A percentile compares a stretch with the other conserved stretches of the same genome.
Evolutionary conservation across 2,113 vertebrate species (phyloP).

Genomic region (Picathartes gymnocephalus): DNA sequence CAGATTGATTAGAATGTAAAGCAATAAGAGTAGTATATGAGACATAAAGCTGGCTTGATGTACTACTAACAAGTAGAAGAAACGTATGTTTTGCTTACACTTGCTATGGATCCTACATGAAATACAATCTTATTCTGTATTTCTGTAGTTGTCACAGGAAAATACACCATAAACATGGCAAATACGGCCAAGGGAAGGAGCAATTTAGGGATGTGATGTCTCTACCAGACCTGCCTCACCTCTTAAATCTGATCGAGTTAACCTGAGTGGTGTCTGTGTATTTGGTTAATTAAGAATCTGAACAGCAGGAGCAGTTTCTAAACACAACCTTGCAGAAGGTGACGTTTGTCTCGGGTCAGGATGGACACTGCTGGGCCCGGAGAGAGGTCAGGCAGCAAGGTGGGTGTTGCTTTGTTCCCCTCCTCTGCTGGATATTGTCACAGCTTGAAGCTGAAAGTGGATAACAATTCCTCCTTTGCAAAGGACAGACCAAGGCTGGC

Average conservation of each 20-base stretch:
- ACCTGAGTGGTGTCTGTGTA: background rate
- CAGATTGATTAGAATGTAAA: constrained; percentile 88
- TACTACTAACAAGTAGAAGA: background rate
- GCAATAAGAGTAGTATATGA: constrained; percentile 79
- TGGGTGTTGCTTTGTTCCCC: background rate
- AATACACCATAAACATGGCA: background rate
- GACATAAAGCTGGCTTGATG: background rate
- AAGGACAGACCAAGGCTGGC: background rate
- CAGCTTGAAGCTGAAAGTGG: background rate
- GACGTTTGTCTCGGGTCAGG: background rate
- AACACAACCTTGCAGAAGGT: background rate
- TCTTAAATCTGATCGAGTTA: background rate
- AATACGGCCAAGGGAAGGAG: background rate
- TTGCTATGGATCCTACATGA: background rate
- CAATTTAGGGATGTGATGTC: background rate
- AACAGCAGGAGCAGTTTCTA: background rate
- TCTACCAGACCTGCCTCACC: background rate
- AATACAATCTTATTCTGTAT: background rate
- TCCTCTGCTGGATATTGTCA: background rate
- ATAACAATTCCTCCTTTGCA: background rate
- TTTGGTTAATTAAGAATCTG: background rate
- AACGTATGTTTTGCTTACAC: background rate
- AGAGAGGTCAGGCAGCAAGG: background rate
- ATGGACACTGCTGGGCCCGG: background rate
- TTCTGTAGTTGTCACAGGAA: background rate